Base-by-base conservation (phyloP, 2,113 vertebrate genomes). In the Lipotes vexillifer region DNA sequence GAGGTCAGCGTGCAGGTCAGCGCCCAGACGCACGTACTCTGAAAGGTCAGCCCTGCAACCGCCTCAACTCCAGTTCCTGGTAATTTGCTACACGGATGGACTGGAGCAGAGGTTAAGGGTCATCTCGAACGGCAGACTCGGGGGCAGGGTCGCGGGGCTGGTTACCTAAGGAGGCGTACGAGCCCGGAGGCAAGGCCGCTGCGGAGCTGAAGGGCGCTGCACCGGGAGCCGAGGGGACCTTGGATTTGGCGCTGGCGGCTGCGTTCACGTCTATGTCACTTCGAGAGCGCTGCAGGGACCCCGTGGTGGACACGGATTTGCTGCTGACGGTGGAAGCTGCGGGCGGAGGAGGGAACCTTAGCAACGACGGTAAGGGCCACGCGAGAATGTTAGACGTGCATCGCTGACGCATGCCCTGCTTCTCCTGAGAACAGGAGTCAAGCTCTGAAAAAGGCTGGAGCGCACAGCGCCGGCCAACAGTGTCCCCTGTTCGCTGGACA, bases 201-300 rank as follows among this genome's bases (percentile, higher is more conserved):
- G 99, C 99, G 2, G 99, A 99, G 98, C 99, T 99, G 99, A 99
- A 99, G 29, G 99, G 99, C 0, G 99, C 98, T 18, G 98, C 92
- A 21, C 99, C 87, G 46, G 99, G 99, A 38, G 99, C 98, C 2
- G 99, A 99, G 87, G 99, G 98, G 97, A 99, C 99, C 96, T 99
- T 99, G 20, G 99, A 99, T 98, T 99, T 99, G 98, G 99, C 99
- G 96, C 98, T 99, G 98, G 99, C 99, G 82, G 99, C 99, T 20
- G 99, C 99, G 9, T 99, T 99, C 86, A 99, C 99, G 1, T 99
- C 99, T 14, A 99, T 99, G 97, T 99, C 99, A 33, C 99, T 99
- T 72, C 99, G 99, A 96, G 99, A 99, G 20, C 99, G 99, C 97
- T 99, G 99, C 77, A 99, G 99, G 88, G 99, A 99, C 75, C 99